Base-by-base conservation (phyloP, 2,113 vertebrate genomes). In the Ammodytes dubius region DNA sequence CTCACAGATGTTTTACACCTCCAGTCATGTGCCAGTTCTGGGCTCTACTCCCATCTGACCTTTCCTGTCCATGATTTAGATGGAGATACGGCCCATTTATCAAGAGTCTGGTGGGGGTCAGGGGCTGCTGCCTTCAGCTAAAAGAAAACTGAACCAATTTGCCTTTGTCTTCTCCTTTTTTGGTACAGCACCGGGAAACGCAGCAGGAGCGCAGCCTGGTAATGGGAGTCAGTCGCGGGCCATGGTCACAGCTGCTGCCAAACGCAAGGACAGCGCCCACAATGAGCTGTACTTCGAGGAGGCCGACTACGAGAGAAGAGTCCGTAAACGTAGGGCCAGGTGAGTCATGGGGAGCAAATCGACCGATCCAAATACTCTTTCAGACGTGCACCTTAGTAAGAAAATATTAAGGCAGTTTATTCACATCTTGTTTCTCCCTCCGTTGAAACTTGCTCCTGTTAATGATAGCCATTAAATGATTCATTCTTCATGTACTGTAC, bases 221-320 rank as follows among this genome's bases (percentile, higher is more conserved):
- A 1, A 89, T 94, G 0, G 96, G 8, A 94, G 95, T 53, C 97
- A 97, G 94, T 97, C 97, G 54, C 95, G 97, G 35, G 94, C 97
- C 19, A 96, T 96, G 96, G 97, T 97, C 0, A 94, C 97, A 0
- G 96, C 97, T 0, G 97, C 97, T 0, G 93, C 96, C 4, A 95
- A 97, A 14, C 95, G 95, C 82, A 95, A 97, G 85, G 97, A 98
- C 92, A 96, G 95, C 7, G 96, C 97, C 19, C 97, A 98, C 94
- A 99, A 96, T 0, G 97, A 99, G 89, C 84, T 98, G 65, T 99
- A 99, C 92, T 98, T 98, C 0, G 97, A 99, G 77, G 98, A 99
- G 94, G 97, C 97, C 0, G 98, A 99, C 87, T 97, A 98, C 0
- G 97, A 99, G 82, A 95, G 98, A 35, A 88, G 98, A 49, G 97